Percentiles rank a stretch among this genome's conserved stretches.
Conservation (phyloP, 1,140 invertebrate species). For the Diorhabda carinulata region DNA sequence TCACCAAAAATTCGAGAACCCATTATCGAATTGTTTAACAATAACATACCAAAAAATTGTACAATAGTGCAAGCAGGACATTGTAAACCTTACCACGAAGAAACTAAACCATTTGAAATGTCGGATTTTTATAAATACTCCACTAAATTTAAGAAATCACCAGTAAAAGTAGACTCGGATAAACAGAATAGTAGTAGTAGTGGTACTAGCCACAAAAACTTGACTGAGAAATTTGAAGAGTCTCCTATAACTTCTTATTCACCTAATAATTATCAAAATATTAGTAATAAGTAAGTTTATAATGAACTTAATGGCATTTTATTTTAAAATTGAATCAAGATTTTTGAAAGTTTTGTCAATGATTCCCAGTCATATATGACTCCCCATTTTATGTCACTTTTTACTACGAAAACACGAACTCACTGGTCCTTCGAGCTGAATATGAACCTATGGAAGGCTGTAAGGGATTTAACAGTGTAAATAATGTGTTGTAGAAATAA, state of each 20-base stretch:
- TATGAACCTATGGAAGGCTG: no score
- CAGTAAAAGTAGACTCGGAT: constrained; percentile 25
- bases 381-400: no score
- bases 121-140: constrained; percentile 97
- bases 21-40: constrained; percentile 46
- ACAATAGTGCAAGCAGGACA: constrained; percentile 82
- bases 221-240: constrained; percentile 32
- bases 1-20: constrained; percentile 40
- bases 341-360: no score
- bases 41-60: constrained; percentile 69
- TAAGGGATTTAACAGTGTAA: no score
- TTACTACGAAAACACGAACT: no score
- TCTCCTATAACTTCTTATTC: constrained; percentile 5
- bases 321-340: no score
- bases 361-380: no score
- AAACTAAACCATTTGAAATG: constrained; percentile 94
- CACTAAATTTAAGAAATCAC: constrained; percentile 64
- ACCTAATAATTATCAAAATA: neutral
- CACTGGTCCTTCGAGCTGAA: no score
- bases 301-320: neutral
- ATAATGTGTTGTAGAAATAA: no score
- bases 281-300: constrained; percentile 9
- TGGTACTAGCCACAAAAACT: constrained; percentile 22
- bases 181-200: neutral
- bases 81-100: constrained; percentile 88